A percentile compares a stretch with the other conserved stretches of the same genome.
These are phyloP conservation scores for Lipotes vexillifer DNA, from an alignment of 2,113 vertebrate species.

Conservation along the genomic window DNA sequence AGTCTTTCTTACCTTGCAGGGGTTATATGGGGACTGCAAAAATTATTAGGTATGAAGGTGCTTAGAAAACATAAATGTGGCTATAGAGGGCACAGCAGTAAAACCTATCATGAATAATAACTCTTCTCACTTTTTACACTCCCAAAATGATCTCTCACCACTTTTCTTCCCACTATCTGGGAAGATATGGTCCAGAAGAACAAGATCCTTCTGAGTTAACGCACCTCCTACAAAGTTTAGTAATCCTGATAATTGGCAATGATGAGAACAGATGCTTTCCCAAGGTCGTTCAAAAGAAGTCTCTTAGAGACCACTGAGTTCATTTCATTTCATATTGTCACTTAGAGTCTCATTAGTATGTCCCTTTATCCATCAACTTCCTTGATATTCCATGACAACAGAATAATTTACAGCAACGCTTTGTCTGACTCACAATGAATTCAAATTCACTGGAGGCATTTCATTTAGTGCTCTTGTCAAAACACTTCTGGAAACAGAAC, in stretches of 20 bases:
- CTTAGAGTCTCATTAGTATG: slow-evolving; percentile 55
- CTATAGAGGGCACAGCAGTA: not conserved
- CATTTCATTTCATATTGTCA: slow-evolving; percentile 49
- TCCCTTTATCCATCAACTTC: slow-evolving; percentile 61
- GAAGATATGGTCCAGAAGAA: not conserved
- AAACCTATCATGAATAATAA: not conserved
- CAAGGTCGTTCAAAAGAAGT: not conserved
- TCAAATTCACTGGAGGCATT: slow-evolving; percentile 14
- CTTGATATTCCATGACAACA: slow-evolving; percentile 51
- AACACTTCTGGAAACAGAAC: not conserved
- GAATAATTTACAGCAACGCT: slow-evolving; percentile 44
- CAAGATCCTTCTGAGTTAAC: not conserved
- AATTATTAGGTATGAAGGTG: not conserved
- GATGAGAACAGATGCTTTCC: slow-evolving; percentile 4
- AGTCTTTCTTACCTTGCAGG: not conserved
- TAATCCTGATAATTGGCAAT: not conserved
- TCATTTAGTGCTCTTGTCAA: slow-evolving; percentile 17
- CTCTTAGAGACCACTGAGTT: slow-evolving; percentile 19
- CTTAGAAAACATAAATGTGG: not conserved
- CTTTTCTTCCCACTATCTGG: not conserved
- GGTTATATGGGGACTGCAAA: not conserved
- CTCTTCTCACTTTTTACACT: not conserved
- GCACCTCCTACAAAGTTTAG: not conserved
- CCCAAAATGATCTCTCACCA: not conserved
- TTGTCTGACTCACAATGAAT: slow-evolving; percentile 48